Percentiles rank a stretch among this genome's conserved stretches.
Conservation (phyloP, 64 coral and sea anemone species). For the Anthopleura sola region DNA sequence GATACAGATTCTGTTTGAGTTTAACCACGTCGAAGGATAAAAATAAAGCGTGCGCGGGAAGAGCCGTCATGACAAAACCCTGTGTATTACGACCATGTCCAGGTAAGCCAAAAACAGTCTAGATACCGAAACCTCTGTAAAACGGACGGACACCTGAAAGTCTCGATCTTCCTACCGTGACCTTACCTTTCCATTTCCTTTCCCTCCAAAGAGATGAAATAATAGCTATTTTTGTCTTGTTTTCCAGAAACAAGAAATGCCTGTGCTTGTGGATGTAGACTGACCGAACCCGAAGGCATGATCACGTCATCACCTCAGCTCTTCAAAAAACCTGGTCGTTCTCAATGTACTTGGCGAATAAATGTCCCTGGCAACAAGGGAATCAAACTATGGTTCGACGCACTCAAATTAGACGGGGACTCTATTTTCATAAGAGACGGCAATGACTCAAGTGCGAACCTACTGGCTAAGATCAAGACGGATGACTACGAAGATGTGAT, state of each 20-base stretch:
- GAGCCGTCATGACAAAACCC: conserved; percentile 37
- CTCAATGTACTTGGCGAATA: conserved; percentile 66
- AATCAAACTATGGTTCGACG: conserved; percentile 82
- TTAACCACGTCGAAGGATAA: conserved; percentile 55
- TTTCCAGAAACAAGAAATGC: conserved; percentile 51
- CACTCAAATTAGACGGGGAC: conserved; percentile 69
- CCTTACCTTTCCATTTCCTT: no score
- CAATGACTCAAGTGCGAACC: conserved; percentile 50
- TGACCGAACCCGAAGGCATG: conserved; percentile 71
- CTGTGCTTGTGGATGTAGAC: conserved; percentile 73
- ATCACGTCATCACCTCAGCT: conserved; percentile 87
- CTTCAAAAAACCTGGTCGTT: conserved; percentile 26
- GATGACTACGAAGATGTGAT: conserved; percentile 26
- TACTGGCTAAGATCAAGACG: conserved; percentile 47
- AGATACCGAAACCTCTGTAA: no score
- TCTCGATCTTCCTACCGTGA: no score
- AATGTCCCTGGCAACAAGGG: conserved; percentile 30
- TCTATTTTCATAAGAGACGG: conserved; percentile 69
- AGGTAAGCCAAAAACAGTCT: conserved; percentile 46
- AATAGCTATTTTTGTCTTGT: neutral
- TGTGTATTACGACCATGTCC: conserved; percentile 64
- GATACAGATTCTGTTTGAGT: conserved; percentile 76
- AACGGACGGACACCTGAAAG: no score
- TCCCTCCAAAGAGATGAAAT: no score
- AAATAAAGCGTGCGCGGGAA: conserved; percentile 55